phyloP scores from a whole-genome alignment of 2,113 vertebrate species.

The Diadophis punctatus region DNA sequence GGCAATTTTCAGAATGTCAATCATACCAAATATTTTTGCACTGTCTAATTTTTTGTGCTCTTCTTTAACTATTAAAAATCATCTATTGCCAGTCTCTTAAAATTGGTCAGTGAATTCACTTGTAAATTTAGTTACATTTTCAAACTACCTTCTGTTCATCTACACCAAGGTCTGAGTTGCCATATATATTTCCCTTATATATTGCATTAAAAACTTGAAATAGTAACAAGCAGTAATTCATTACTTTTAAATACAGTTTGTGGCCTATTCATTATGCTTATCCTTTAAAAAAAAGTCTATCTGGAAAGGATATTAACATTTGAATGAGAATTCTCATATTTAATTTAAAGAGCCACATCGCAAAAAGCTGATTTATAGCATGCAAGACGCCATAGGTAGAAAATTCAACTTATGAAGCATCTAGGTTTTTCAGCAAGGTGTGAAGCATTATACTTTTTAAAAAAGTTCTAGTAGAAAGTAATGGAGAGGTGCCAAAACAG shows the following conservation, averaged over 20 bases:
- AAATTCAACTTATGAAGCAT: slow-evolving; percentile 46
- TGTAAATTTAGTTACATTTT: not conserved
- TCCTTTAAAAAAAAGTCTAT: not conserved
- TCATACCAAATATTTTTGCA: not conserved
- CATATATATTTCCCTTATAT: not conserved
- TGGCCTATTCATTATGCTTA: not conserved
- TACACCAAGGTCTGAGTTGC: not conserved
- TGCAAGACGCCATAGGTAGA: slow-evolving; percentile 41
- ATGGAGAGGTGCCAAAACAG: slow-evolving; percentile 46
- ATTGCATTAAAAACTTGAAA: slow-evolving; percentile 15
- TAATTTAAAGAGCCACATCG: slow-evolving; percentile 23
- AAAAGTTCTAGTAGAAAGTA: slow-evolving; percentile 34
- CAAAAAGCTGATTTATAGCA: slow-evolving; percentile 31
- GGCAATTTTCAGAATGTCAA: not conserved
- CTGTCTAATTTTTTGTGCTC: not conserved
- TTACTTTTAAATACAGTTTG: not conserved
- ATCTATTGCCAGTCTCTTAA: not conserved
- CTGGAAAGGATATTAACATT: not conserved
- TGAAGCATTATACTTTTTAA: fast-evolving
- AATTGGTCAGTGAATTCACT: not conserved
- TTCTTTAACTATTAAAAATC: not conserved
- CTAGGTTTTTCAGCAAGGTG: slow-evolving; percentile 35
- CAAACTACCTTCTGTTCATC: not conserved
- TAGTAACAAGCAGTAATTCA: slow-evolving; percentile 12
- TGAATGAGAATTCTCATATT: slow-evolving; percentile 20